Evolutionary conservation across 2,888 invertebrate species (phyloP).

Genomic region (Kryphioiulus occultus): DNA sequence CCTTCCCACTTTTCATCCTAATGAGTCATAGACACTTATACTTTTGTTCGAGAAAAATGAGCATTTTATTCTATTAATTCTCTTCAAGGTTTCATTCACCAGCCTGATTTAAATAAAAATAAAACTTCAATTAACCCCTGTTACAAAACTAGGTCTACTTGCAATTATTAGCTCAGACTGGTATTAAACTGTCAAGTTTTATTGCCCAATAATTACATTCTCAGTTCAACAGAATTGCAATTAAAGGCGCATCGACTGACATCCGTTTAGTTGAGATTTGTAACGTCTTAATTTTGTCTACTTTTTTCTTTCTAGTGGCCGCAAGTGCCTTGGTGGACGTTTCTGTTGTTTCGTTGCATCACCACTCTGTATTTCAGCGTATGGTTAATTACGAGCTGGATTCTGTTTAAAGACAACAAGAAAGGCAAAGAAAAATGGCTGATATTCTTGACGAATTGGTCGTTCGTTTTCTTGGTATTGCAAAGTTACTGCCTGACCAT

Average conservation of each 20-base stretch:
- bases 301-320: constrained; percentile 46
- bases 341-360: constrained; percentile 39
- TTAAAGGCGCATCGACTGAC: not conserved
- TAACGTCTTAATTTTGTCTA: not conserved
- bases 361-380: constrained; percentile 44
- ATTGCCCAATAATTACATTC: not conserved
- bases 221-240: not conserved
- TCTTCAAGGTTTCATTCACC: not conserved
- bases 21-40: constrained; percentile 12
- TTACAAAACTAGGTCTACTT: not conserved
- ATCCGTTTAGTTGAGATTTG: constrained; percentile 13
- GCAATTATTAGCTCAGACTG: not conserved
- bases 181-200: constrained; percentile 12
- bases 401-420: constrained; percentile 31
- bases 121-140: not conserved
- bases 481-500: constrained; percentile 18
- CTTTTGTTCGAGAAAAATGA: constrained; percentile 1
- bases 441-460: constrained; percentile 50
- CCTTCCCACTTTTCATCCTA: not conserved
- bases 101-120: constrained; percentile 14
- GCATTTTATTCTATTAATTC: not conserved
- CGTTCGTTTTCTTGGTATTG: constrained; percentile 45
- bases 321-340: constrained; percentile 44
- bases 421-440: constrained; percentile 49
- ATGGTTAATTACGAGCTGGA: constrained; percentile 47